Percentiles rank a stretch among this genome's conserved stretches.
These are phyloP conservation scores for Lucilia sericata DNA, from an alignment of 1,140 invertebrate species.

Conservation along the genomic window DNA sequence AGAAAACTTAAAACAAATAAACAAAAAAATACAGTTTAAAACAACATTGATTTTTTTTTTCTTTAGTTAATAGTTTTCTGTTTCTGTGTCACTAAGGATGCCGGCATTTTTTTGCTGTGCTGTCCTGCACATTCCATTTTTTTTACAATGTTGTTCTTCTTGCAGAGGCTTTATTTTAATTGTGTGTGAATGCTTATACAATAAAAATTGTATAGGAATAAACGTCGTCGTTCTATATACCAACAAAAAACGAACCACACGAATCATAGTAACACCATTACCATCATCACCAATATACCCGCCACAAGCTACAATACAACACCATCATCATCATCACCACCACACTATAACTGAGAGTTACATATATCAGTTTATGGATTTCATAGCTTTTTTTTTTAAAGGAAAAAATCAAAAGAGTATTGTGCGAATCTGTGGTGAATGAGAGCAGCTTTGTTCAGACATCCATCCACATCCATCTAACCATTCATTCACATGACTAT, in stretches of 20 bases:
- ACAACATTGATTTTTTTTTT: not conserved
- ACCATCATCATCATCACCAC: not conserved
- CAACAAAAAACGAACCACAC: slow-evolving; percentile 15
- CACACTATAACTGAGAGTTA: not conserved
- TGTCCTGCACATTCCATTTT: not conserved
- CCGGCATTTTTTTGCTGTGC: not conserved
- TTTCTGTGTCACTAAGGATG: slow-evolving; percentile 26
- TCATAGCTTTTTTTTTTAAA: not conserved
- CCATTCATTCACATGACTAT: no score
- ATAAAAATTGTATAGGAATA: not conserved
- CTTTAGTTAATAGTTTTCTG: not conserved
- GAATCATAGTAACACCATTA: not conserved
- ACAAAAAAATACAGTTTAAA: slow-evolving; percentile 2
- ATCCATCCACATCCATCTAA: not conserved
- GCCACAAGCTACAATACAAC: not conserved
- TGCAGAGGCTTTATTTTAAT: slow-evolving; percentile 11
- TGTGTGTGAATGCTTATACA: slow-evolving; percentile 8
- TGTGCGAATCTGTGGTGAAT: not conserved
- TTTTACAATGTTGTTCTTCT: slow-evolving; percentile 12
- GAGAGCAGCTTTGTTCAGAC: not conserved
- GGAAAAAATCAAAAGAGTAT: not conserved
- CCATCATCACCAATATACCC: no score
- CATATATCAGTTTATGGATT: slow-evolving; percentile 3
- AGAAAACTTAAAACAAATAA: not conserved
- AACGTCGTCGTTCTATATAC: not conserved